A percentile compares a stretch with the other conserved stretches of the same genome.
phyloP scores from a whole-genome alignment of 2,888 invertebrate genomes.

The Cataglyphis livida region DNA sequence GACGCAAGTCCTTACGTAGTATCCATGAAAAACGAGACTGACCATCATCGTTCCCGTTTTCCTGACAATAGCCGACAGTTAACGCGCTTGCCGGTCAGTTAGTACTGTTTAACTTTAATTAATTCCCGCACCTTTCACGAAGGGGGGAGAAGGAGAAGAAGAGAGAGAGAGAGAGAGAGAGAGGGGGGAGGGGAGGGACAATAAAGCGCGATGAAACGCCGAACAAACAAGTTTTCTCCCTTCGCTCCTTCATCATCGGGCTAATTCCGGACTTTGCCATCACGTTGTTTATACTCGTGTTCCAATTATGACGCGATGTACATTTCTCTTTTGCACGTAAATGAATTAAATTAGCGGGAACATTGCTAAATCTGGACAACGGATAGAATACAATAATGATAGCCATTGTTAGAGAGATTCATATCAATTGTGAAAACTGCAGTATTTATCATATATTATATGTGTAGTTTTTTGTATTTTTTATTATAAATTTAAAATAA shows the following conservation, averaged over 20 bases:
- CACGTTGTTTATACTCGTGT: conserved; percentile 26
- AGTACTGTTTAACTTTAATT: conserved; percentile 82
- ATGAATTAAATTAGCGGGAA: conserved; percentile 19
- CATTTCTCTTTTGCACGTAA: background rate
- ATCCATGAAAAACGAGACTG: conserved; percentile 26
- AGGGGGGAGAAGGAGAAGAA: background rate
- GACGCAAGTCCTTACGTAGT: conserved; percentile 22
- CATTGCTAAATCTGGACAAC: conserved; percentile 22
- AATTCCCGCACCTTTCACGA: conserved; percentile 72
- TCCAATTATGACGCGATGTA: background rate
- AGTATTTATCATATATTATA: background rate
- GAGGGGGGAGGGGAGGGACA: conserved; percentile 34
- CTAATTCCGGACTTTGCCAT: conserved; percentile 14
- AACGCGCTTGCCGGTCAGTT: conserved; percentile 79
- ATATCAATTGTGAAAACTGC: background rate
- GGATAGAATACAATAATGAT: background rate
- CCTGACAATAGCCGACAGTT: conserved; percentile 73
- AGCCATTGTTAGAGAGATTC: background rate
- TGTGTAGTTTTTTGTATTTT: background rate
- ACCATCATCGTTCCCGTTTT: conserved; percentile 43
- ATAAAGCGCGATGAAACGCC: conserved; percentile 80
- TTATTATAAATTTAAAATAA: too few species aligned
- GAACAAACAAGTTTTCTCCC: conserved; percentile 73
- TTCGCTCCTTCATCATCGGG: conserved; percentile 58
- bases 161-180: background rate